Conservation (phyloP, 2,113 vertebrate genomes). For the Lagenorhynchus albirostris region DNA sequence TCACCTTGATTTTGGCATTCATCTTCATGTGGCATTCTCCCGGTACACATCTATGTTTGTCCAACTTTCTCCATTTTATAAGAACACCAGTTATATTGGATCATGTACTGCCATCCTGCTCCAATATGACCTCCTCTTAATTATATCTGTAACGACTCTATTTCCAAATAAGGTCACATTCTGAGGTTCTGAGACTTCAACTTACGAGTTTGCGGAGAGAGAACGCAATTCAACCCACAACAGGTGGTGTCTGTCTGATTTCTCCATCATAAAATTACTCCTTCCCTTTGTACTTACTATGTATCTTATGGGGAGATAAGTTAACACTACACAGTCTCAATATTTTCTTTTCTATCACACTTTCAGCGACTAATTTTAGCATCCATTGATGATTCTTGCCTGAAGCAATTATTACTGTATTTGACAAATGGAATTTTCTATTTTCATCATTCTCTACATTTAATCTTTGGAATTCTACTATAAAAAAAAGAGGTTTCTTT, state of each 20-base stretch:
- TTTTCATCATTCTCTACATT: not conserved
- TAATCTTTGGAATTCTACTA: not conserved
- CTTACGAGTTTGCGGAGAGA: not conserved
- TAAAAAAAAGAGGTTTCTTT: no score
- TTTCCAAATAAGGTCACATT: not conserved
- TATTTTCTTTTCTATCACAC: not conserved
- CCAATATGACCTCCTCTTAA: not conserved
- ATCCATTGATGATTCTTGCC: not conserved
- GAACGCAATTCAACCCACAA: not conserved
- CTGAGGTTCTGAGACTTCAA: not conserved
- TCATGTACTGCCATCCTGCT: not conserved
- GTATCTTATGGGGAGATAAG: not conserved
- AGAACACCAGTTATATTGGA: not conserved
- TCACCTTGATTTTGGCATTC: not conserved
- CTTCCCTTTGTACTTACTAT: not conserved
- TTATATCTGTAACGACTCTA: not conserved
- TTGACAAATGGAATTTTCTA: not conserved
- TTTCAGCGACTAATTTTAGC: not conserved
- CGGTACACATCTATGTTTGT: not conserved
- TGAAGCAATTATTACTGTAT: not conserved
- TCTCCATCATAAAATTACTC: not conserved
- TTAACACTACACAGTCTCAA: not conserved
- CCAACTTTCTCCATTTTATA: not conserved
- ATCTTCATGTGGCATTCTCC: not conserved
- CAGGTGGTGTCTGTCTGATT: not conserved